phyloP scores from a whole-genome alignment of 2,113 vertebrate genomes.

The Telmatochromis sp. region DNA sequence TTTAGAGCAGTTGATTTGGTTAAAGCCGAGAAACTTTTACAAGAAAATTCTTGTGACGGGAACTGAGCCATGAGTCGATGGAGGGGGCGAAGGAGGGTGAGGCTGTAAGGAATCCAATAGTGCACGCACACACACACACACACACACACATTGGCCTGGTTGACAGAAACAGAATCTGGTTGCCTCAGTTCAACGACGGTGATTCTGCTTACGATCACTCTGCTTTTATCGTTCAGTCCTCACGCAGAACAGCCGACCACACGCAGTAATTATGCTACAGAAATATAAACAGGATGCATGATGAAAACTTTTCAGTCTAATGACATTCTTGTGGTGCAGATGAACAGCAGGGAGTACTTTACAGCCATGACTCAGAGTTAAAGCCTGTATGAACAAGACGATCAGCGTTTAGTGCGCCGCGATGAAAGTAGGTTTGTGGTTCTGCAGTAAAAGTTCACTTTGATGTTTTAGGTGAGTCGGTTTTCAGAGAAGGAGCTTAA shows the following conservation, averaged over 20 bases:
- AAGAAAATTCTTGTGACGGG: slow-evolving; percentile 23
- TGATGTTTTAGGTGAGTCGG: slow-evolving; percentile 23
- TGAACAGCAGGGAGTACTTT: slow-evolving; percentile 34
- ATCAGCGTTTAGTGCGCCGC: background rate
- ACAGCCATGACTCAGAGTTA: slow-evolving; percentile 32
- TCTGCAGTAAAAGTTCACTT: background rate
- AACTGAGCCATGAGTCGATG: slow-evolving; percentile 21
- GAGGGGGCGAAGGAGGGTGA: background rate
- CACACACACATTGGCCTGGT: background rate
- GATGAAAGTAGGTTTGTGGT: background rate
- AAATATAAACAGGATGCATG: slow-evolving; percentile 54
- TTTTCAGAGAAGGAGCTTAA: background rate
- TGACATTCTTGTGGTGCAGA: slow-evolving; percentile 20
- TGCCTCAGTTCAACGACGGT: background rate
- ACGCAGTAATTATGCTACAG: slow-evolving; percentile 22
- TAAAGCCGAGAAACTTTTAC: background rate
- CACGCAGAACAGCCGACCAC: slow-evolving; percentile 15
- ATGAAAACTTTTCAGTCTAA: slow-evolving; percentile 38
- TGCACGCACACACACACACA: background rate
- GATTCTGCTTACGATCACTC: slow-evolving; percentile 1
- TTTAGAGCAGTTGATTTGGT: background rate
- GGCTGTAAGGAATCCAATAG: slow-evolving; percentile 29
- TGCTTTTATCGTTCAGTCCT: background rate
- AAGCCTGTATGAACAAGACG: background rate
- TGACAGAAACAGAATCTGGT: background rate